A percentile compares a stretch with the other conserved stretches of the same genome.
Evolutionary conservation across 2,888 invertebrate species (phyloP).

Genomic region (Fragum fragum): DNA sequence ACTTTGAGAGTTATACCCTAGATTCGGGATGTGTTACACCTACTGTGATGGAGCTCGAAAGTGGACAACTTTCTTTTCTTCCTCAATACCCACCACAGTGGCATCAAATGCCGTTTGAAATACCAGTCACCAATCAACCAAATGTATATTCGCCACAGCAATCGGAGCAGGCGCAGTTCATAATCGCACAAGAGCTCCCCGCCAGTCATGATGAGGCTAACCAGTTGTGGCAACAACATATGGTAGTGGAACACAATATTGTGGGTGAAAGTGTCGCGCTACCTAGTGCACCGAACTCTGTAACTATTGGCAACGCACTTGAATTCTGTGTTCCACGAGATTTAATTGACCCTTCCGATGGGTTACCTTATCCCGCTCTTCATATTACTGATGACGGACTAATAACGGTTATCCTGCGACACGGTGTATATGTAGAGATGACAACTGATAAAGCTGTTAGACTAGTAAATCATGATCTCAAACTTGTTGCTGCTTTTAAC

Average conservation of each 20-base stretch:
- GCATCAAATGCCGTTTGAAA: neutral
- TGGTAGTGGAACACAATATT: neutral
- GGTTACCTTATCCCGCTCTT: constrained; percentile 82
- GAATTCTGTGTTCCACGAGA: constrained; percentile 2
- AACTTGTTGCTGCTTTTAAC: constrained; percentile 85
- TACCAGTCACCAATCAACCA: neutral
- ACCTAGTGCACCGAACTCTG: neutral
- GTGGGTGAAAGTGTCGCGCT: neutral
- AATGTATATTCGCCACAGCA: neutral
- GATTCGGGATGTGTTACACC: neutral
- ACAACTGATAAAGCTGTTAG: constrained; percentile 86
- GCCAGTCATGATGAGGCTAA: neutral
- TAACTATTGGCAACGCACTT: neutral
- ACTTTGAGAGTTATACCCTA: neutral
- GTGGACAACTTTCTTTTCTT: neutral
- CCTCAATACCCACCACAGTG: neutral
- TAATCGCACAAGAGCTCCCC: neutral
- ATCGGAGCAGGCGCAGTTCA: neutral
- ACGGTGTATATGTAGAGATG: constrained; percentile 86
- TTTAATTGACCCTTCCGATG: constrained; percentile 39
- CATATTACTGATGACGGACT: constrained; percentile 86
- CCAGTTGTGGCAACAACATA: neutral
- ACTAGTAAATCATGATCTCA: constrained; percentile 85
- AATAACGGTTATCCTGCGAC: constrained; percentile 85
- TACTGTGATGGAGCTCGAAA: neutral